These are phyloP conservation scores for Tetramorium bicarinatum DNA, from an alignment of 2,888 invertebrate species.

Conservation along the genomic window DNA sequence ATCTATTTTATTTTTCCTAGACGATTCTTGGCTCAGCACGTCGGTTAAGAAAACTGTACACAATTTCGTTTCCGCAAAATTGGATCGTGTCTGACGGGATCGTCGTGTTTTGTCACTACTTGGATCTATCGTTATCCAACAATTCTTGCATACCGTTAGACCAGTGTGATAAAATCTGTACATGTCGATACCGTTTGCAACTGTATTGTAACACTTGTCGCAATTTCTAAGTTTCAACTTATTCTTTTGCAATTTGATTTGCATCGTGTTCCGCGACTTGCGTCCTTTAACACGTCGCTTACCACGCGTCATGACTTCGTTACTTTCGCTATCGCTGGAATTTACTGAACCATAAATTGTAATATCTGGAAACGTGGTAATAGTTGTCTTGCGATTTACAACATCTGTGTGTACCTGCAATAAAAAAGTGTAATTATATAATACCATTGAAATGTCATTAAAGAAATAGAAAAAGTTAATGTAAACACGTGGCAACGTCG, in stretches of 20 bases:
- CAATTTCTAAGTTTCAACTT: conserved; percentile 66
- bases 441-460: not conserved
- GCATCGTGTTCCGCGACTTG: not conserved
- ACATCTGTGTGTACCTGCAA: conserved; percentile 80
- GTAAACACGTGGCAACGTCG: too few species aligned
- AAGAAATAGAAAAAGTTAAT: not conserved
- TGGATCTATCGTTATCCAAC: conserved; percentile 79
- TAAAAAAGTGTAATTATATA: not conserved
- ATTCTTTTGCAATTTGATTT: not conserved
- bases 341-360: conserved; percentile 67
- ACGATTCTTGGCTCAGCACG: conserved; percentile 69
- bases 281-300: not conserved
- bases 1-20: conserved; percentile 62
- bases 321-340: conserved; percentile 72
- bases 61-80: conserved; percentile 69
- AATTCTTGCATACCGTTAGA: conserved; percentile 80
- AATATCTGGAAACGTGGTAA: conserved; percentile 64
- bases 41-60: conserved; percentile 83
- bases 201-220: conserved; percentile 73
- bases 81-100: not conserved
- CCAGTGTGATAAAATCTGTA: conserved; percentile 79
- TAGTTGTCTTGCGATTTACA: conserved; percentile 80
- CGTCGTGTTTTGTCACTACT: conserved; percentile 56
- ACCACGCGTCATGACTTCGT: conserved; percentile 61
- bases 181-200: conserved; percentile 75